Conservation (phyloP, 2,888 invertebrate species). For the Campaea margaritaria region DNA sequence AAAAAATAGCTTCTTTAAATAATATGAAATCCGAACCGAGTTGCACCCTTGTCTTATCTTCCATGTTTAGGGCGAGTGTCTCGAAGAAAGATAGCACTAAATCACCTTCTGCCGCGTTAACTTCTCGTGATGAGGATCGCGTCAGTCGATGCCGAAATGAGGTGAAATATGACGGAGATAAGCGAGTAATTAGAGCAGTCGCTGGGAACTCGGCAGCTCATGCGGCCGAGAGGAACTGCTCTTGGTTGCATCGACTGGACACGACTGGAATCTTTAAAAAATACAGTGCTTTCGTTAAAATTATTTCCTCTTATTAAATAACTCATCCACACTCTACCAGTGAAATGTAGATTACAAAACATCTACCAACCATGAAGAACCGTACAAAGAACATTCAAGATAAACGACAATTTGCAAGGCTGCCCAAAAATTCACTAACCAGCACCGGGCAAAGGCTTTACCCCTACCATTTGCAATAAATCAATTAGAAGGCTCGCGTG, state of each 20-base stretch:
- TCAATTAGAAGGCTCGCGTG: conserved; percentile 45
- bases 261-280: too few species aligned
- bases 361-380: too few species aligned
- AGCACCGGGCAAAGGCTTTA: conserved; percentile 13
- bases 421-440: conserved; percentile 1
- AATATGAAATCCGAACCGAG: neutral
- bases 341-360: too few species aligned
- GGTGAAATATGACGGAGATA: conserved; percentile 25
- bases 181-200: conserved; percentile 18
- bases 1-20: too few species aligned
- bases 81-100: conserved; percentile 59
- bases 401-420: too few species aligned
- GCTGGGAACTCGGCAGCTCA: neutral
- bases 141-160: conserved; percentile 22
- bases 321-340: too few species aligned
- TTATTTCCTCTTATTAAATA: too few species aligned
- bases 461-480: conserved; percentile 45
- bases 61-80: conserved; percentile 52
- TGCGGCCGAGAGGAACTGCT: neutral
- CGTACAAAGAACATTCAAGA: too few species aligned
- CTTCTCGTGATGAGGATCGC: conserved; percentile 18
- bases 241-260: too few species aligned
- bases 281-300: too few species aligned
- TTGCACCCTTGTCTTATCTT: conserved; percentile 25
- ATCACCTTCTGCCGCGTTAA: conserved; percentile 54